These are phyloP conservation scores for Stomatorhinus ivindoensis DNA, from an alignment of 2,113 vertebrate genomes.

Conservation along the genomic window DNA sequence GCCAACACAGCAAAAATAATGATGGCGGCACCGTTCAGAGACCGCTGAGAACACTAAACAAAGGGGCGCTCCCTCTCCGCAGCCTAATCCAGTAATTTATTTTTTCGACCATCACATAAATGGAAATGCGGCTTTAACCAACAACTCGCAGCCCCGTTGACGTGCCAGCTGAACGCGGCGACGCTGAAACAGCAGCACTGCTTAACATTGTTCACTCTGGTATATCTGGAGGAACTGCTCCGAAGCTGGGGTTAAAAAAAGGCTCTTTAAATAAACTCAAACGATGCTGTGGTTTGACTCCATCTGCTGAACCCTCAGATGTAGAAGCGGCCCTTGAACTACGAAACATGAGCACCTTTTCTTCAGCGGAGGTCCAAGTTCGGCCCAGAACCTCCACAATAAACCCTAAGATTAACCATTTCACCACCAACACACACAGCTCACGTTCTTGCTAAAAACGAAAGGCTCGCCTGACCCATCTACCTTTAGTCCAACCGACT, in stretches of 20 bases:
- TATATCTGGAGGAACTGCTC: conserved; percentile 89
- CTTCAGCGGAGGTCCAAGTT: not conserved
- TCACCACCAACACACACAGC: not conserved
- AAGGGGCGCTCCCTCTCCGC: conserved; percentile 68
- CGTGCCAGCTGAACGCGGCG: conserved; percentile 80
- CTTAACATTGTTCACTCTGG: conserved; percentile 69
- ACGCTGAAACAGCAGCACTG: conserved; percentile 87
- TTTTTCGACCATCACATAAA: conserved; percentile 95
- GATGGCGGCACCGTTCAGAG: not conserved
- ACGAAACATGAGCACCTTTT: not conserved
- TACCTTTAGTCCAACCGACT: not conserved
- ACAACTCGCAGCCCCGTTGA: conserved; percentile 78
- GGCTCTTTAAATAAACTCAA: conserved; percentile 79
- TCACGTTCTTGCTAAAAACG: not conserved
- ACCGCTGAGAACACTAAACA: conserved; percentile 53
- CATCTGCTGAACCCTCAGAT: not conserved
- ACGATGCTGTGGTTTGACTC: conserved; percentile 39
- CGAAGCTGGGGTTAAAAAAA: conserved; percentile 67
- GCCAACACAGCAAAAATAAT: conserved; percentile 7
- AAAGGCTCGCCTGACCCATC: not conserved
- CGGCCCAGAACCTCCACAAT: conserved; percentile 5
- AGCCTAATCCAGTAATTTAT: conserved; percentile 91
- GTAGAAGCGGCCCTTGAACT: not conserved
- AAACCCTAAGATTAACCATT: conserved; percentile 5
- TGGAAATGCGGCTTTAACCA: conserved; percentile 91